Conservation (phyloP, 2,113 vertebrate genomes). For the Boulengeromyrus knoepffleri region DNA sequence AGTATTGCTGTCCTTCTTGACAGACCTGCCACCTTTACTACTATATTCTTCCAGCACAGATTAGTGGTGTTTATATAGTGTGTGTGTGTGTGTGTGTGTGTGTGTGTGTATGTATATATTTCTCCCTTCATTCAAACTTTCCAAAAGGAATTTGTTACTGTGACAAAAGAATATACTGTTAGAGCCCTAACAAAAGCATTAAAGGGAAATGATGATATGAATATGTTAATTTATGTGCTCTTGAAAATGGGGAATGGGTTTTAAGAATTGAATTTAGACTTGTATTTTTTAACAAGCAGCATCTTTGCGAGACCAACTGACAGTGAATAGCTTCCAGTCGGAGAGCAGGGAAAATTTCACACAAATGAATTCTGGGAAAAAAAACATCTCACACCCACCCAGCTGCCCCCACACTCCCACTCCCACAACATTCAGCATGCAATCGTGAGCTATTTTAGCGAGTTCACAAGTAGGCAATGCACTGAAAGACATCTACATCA, state of each 20-base stretch:
- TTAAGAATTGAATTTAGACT: neutral
- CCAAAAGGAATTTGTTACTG: slow-evolving; percentile 56
- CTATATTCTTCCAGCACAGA: slow-evolving; percentile 39
- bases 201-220: neutral
- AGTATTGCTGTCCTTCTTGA: slow-evolving; percentile 39
- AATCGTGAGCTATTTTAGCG: neutral
- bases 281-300: neutral
- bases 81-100: slow-evolving; percentile 40
- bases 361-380: neutral
- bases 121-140: slow-evolving; percentile 25
- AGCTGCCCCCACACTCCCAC: neutral
- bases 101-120: neutral
- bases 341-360: neutral
- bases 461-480: neutral
- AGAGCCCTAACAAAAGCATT: neutral
- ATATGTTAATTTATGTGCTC: neutral
- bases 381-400: neutral
- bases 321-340: neutral
- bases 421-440: neutral
- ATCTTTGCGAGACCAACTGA: neutral
- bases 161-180: slow-evolving; percentile 46
- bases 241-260: neutral
- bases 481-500: neutral
- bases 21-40: slow-evolving; percentile 39
- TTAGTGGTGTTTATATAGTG: slow-evolving; percentile 31